These are phyloP conservation scores for Copidosoma floridanum DNA, from an alignment of 1,140 invertebrate species.

Conservation along the genomic window DNA sequence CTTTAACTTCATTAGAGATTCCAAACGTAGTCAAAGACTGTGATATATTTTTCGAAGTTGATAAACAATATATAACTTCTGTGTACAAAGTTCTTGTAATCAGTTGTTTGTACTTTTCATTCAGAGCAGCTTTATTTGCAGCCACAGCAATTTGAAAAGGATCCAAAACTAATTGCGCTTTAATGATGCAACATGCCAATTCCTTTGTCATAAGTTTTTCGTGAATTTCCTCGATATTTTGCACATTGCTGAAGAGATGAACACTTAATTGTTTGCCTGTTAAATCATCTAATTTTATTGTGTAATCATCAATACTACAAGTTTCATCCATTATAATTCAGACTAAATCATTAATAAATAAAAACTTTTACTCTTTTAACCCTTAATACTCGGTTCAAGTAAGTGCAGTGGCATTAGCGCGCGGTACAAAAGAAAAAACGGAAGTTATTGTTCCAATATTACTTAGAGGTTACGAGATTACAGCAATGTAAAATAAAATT, in stretches of 20 bases:
- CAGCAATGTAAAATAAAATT: too few species aligned
- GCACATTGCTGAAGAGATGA: slow-evolving; percentile 61
- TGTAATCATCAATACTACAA: slow-evolving; percentile 29
- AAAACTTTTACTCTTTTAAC: too few species aligned
- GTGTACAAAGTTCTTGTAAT: slow-evolving; percentile 65
- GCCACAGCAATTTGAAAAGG: slow-evolving; percentile 67
- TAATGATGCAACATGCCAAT: slow-evolving; percentile 64
- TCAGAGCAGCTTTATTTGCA: slow-evolving; percentile 65
- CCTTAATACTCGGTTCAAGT: too few species aligned
- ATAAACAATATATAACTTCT: slow-evolving; percentile 70
- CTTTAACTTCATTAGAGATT: slow-evolving; percentile 54
- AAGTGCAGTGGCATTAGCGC: too few species aligned
- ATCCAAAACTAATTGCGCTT: slow-evolving; percentile 63
- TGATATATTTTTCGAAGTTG: slow-evolving; percentile 67
- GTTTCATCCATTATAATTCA: background rate
- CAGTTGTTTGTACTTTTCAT: slow-evolving; percentile 55
- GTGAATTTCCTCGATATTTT: slow-evolving; percentile 60
- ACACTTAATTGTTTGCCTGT: slow-evolving; percentile 56
- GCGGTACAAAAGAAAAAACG: too few species aligned
- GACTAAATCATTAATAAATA: too few species aligned
- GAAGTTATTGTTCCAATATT: too few species aligned
- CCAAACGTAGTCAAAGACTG: slow-evolving; percentile 67
- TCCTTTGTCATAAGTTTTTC: slow-evolving; percentile 57
- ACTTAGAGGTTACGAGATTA: too few species aligned
- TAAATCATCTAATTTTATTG: slow-evolving; percentile 50